phyloP scores from a whole-genome alignment of 1,140 invertebrate species.

The Drosophila pseudoobscura region DNA sequence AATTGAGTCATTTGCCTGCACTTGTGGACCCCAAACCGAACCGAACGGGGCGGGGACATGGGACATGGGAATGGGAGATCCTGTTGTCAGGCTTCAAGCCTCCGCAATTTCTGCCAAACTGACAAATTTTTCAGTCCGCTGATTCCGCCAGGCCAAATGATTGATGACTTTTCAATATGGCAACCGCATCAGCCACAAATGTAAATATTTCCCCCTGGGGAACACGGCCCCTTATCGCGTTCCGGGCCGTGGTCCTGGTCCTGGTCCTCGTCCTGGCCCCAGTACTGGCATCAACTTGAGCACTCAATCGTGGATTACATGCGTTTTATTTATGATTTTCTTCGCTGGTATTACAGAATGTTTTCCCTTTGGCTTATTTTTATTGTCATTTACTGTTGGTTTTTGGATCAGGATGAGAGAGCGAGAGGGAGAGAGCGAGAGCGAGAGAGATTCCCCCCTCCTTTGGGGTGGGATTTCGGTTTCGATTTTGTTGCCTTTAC shows the following conservation, averaged over 20 bases:
- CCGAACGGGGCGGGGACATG: constrained; percentile 14
- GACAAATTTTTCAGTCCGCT: constrained; percentile 75
- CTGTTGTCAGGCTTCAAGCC: constrained; percentile 4
- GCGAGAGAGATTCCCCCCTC: background rate
- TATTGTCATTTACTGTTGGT: constrained; percentile 59
- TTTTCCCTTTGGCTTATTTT: constrained; percentile 63
- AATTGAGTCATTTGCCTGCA: constrained; percentile 41
- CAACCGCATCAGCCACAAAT: constrained; percentile 58
- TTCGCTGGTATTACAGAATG: constrained; percentile 71
- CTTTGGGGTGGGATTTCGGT: constrained; percentile 28
- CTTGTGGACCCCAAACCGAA: constrained; percentile 20
- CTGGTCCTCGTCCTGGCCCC: constrained; percentile 23
- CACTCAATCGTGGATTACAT: constrained; percentile 79
- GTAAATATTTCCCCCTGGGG: constrained; percentile 61
- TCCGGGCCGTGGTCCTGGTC: background rate
- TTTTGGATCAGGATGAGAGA: constrained; percentile 10
- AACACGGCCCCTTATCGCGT: constrained; percentile 18
- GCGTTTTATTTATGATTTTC: constrained; percentile 81
- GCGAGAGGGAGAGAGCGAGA: no score
- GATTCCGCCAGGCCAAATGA: constrained; percentile 55
- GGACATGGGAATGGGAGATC: background rate
- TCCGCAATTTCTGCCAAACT: constrained; percentile 54
- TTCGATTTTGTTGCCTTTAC: constrained; percentile 47
- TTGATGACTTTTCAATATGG: constrained; percentile 79
- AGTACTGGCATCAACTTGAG: constrained; percentile 63